Percentiles rank a stretch among this genome's conserved stretches.
These are phyloP conservation scores for Bombus polaris DNA, from an alignment of 1,140 invertebrate species.

Conservation along the genomic window DNA sequence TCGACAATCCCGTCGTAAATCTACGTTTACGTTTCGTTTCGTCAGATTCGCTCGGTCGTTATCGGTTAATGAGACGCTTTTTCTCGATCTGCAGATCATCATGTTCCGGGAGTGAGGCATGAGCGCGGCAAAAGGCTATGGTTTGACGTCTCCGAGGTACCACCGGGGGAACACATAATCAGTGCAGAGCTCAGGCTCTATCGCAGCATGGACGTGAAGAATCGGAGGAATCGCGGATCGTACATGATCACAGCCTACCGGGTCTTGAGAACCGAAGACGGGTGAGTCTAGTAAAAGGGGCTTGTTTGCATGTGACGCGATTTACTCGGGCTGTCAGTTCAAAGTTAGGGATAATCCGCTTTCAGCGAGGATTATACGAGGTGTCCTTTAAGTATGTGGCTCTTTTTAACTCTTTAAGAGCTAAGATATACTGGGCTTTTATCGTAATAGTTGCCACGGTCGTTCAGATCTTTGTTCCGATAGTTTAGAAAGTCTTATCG, in stretches of 20 bases:
- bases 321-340: neutral
- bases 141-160: slow-evolving; percentile 95
- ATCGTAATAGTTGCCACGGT: neutral
- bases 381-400: neutral
- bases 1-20: slow-evolving; percentile 20
- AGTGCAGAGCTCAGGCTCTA: slow-evolving; percentile 93
- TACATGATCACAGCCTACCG: slow-evolving; percentile 79
- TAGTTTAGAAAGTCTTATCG: too few relatives aligned
- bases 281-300: slow-evolving; percentile 66
- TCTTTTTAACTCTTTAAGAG: neutral
- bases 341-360: neutral
- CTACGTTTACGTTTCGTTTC: neutral
- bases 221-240: slow-evolving; percentile 70
- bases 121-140: slow-evolving; percentile 93
- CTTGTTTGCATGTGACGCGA: neutral
- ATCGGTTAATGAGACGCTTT: slow-evolving; percentile 41
- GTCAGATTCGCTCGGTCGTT: neutral
- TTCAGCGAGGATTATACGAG: neutral
- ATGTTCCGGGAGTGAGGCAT: slow-evolving; percentile 89
- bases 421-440: neutral
- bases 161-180: slow-evolving; percentile 89
- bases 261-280: slow-evolving; percentile 74
- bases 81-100: slow-evolving; percentile 83
- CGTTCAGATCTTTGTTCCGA: neutral
- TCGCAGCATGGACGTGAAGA: slow-evolving; percentile 83